phyloP scores from a whole-genome alignment of 2,113 vertebrate genomes.

The Grammomys surdaster region DNA sequence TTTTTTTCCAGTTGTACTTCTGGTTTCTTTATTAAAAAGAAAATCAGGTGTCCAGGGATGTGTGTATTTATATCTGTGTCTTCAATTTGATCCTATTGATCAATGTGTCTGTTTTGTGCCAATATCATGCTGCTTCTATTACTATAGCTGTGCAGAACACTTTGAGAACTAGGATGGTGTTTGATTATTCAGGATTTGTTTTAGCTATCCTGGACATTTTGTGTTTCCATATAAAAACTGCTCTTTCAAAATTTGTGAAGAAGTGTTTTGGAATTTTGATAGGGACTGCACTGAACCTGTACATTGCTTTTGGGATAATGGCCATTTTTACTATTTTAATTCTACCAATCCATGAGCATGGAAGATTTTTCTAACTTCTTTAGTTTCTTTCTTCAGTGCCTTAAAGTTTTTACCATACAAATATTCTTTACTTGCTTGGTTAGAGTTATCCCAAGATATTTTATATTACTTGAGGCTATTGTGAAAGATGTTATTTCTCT shows the following conservation, averaged over 20 bases:
- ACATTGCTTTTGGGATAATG: too few species aligned
- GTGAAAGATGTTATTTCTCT: not conserved
- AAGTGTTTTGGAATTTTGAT: not conserved
- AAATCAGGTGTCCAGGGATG: not conserved
- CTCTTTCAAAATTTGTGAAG: not conserved
- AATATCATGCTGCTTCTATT: not conserved
- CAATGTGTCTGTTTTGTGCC: not conserved
- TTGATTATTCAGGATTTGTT: not conserved
- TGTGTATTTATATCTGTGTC: not conserved
- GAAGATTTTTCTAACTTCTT: not conserved
- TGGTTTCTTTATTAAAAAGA: not conserved
- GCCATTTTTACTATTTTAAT: too few species aligned
- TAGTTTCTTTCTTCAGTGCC: not conserved
- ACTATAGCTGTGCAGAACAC: not conserved
- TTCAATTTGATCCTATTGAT: not conserved
- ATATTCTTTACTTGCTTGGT: not conserved
- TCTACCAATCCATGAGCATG: too few species aligned
- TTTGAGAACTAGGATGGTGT: not conserved
- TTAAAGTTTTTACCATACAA: not conserved
- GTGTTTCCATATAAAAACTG: not conserved
- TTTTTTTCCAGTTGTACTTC: not conserved
- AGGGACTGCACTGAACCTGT: too few species aligned
- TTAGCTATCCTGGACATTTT: not conserved
- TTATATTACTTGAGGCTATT: not conserved
- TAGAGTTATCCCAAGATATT: not conserved